Evolutionary conservation across 30 jellyfish, hydroid and myxozoan species (phyloP), one percentile per base, ranked within the genome.

Genomic region (Aurelia aurita): DNA sequence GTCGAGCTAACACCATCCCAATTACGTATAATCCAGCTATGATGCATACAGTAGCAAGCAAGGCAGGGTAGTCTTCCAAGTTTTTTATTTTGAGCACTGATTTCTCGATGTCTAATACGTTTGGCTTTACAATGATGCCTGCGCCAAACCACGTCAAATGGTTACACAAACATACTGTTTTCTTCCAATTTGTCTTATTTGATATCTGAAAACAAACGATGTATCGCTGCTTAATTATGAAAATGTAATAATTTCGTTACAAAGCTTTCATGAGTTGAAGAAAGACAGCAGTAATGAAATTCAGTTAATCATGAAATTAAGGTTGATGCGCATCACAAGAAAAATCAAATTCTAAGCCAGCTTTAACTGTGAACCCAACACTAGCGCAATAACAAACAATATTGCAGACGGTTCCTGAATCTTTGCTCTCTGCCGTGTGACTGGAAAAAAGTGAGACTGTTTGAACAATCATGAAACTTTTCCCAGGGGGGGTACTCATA

Each of bases 101-200:
- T 14, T 19, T 69, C 53, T 73, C 22, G 19, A 85, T 79, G 72
- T 91, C 86, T 18, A 91, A 51, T n/a, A 22, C 25, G 31, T 71
- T 91, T 39, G 98, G 98, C 61, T 84, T 79, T 13, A 91, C 90
- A 49, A 75, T 32, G 63, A 91, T 65, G 35, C 92, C 92, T 13
- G 83, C 92, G 1, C 97, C 97, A 85, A 91, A 85, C 98, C 98
- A 91, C 2, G 96, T 90, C 0, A 85, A 86, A 71, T 90, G 97
- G 45, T 90, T 77, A 59, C 97, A 90, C 7, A 58, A 72, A 53
- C 98, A 91, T 15, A 84, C 72, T 58, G 98, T 91, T 51, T 79
- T 78, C 44, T 58, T 57, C 22, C 26, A 34, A 27, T 64, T 75
- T 21, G 96, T 84, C 31, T 20, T 46, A 25, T 74, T 27, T 8